Percentiles rank a stretch among this genome's conserved stretches.
These are phyloP conservation scores for Cheilosia urbana DNA, from an alignment of 2,888 invertebrate species.

Conservation along the genomic window DNA sequence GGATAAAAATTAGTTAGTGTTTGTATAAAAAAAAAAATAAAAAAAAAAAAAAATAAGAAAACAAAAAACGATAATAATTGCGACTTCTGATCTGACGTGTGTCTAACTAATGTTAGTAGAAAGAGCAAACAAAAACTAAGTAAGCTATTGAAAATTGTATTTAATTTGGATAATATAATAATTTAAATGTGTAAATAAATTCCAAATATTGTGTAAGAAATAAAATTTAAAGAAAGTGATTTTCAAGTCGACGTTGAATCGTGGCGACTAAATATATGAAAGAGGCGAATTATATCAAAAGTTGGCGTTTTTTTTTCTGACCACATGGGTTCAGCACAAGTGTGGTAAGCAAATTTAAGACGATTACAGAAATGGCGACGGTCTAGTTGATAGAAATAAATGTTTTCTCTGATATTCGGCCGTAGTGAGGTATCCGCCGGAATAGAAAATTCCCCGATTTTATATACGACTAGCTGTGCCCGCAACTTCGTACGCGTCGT, in stretches of 20 bases:
- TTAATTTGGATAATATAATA: slow-evolving; percentile 20
- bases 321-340: too few species aligned
- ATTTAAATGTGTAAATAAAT: slow-evolving; percentile 63
- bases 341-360: too few species aligned
- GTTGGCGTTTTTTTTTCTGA: not conserved
- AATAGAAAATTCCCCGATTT: too few species aligned
- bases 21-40: slow-evolving; percentile 2
- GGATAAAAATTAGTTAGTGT: slow-evolving; percentile 23
- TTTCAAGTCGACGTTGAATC: slow-evolving; percentile 27
- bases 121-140: not conserved
- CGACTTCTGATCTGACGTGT: slow-evolving; percentile 52
- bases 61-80: slow-evolving; percentile 48
- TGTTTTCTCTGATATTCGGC: too few species aligned
- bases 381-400: too few species aligned
- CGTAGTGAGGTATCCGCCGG: too few species aligned
- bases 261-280: slow-evolving; percentile 57
- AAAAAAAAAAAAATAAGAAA: not conserved
- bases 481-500: too few species aligned
- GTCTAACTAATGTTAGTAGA: slow-evolving; percentile 55
- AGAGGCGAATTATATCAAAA: slow-evolving; percentile 29
- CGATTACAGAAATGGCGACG: too few species aligned
- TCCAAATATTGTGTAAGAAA: slow-evolving; percentile 29
- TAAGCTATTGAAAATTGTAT: slow-evolving; percentile 25
- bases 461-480: too few species aligned
- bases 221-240: slow-evolving; percentile 3